Evolutionary conservation across 2,888 invertebrate genomes (phyloP), one percentile per base, ranked within the genome.

Genomic region (Chromoteleia sp.): DNA sequence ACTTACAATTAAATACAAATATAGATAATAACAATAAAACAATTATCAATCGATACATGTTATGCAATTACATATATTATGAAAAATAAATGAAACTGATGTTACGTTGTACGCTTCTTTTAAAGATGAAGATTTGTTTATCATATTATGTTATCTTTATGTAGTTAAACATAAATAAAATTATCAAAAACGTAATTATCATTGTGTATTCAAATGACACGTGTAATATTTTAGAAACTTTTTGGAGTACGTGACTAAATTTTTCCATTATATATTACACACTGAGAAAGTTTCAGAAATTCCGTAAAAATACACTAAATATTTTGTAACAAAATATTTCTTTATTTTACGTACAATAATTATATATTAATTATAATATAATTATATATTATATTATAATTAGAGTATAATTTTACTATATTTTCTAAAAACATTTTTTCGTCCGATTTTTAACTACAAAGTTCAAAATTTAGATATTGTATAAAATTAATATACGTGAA

Each of bases 131-230:
- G 1, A 25, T 25, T 33, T 25, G 8, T 33, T 33, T 33, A 7
- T 41, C 4, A 14, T 41, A 14, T 41, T 41, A 19, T 45, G 15
- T 45, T 17, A 45, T 45, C 45, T 45, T 19, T 45, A 7, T 45
- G 19, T 17, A 45, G 2, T 2, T 8, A 45, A 19, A 19, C 45
- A 17, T 45, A 45, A 17, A 45, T 7, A 17, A 17, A 45, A 10
- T 7, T 19, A 10, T 45, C 10, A 19, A 2, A 19, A 45, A 45
- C 1, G 10, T 45, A 17, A 17, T 10, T 17, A 10, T 45, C 45
- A 45, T 8, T 45, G 45, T 17, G 17, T 45, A 19, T 45, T 19
- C 8, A 45, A 45, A 45, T 19, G 45, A 45, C 7, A 2, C 8
- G 39, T 12, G 6, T 6, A 8, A 4, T 4, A 4, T 25, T 25